Percentiles rank a stretch among this genome's conserved stretches.
These are phyloP conservation scores for Aplodontia rufa DNA, from an alignment of 2,113 vertebrate genomes.

Conservation along the genomic window DNA sequence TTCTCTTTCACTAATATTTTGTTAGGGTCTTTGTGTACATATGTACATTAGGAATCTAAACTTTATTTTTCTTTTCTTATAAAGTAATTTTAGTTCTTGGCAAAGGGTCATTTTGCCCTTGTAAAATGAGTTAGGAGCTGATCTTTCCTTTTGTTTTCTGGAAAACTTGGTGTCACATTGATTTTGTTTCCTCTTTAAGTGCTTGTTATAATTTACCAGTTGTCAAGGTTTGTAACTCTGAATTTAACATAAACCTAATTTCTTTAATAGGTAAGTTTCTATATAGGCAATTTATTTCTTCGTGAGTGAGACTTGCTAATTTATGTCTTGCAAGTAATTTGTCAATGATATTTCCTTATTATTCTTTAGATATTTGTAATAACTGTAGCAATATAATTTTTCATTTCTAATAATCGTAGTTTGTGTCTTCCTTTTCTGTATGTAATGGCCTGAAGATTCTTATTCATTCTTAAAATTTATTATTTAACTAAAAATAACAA, in stretches of 20 bases:
- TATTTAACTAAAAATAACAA: not conserved
- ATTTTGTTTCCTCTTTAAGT: not conserved
- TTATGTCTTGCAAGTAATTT: slow-evolving; percentile 22
- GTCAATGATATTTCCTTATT: not conserved
- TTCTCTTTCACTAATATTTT: not conserved
- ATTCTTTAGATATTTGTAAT: slow-evolving; percentile 8
- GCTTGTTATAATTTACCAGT: not conserved
- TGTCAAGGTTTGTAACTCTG: not conserved
- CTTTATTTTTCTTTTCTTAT: slow-evolving; percentile 36
- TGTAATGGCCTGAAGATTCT: not conserved
- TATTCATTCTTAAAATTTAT: not conserved
- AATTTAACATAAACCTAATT: slow-evolving; percentile 18
- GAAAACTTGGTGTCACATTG: slow-evolving; percentile 15
- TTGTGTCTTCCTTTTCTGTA: slow-evolving; percentile 18
- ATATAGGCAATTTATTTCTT: not conserved
- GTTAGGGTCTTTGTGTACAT: not conserved
- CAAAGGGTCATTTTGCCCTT: not conserved
- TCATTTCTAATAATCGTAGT: slow-evolving; percentile 3
- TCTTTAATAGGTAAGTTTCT: not conserved
- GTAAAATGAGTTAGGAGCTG: not conserved
- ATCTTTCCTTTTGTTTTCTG: not conserved
- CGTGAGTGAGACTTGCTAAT: not conserved
- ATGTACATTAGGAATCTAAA: not conserved
- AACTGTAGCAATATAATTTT: not conserved
- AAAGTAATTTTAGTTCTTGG: not conserved